phyloP scores from a whole-genome alignment of 2,797 vertebrate species.

The Chelidonichthys spinosus region DNA sequence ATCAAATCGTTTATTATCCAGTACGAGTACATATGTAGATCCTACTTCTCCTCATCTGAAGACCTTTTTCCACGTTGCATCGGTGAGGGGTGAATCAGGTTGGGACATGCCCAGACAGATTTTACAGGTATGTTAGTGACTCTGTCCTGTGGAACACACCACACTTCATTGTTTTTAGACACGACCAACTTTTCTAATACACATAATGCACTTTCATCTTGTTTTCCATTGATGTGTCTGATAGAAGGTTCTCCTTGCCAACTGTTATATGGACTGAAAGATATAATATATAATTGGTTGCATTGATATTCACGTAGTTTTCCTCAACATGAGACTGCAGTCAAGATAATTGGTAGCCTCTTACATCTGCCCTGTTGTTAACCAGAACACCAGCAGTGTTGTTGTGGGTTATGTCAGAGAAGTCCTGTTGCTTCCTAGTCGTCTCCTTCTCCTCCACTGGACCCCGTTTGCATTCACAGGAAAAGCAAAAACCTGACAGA shows the following conservation, averaged over 20 bases:
- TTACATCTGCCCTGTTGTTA: background rate
- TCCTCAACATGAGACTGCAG: background rate
- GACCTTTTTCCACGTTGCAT: slow-evolving; percentile 17
- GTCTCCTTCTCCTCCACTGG: slow-evolving; percentile 28
- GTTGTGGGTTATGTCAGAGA: slow-evolving; percentile 1
- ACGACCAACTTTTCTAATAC: background rate
- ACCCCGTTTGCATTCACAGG: slow-evolving; percentile 15
- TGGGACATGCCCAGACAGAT: slow-evolving; percentile 47
- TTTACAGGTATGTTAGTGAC: slow-evolving; percentile 45
- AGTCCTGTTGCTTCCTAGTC: slow-evolving; percentile 19
- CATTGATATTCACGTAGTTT: background rate
- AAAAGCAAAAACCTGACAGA: background rate
- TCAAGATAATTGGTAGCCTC: background rate
- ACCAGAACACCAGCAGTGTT: background rate
- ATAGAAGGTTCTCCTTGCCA: background rate
- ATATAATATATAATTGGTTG: background rate
- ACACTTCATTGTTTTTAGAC: background rate
- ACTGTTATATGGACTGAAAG: background rate
- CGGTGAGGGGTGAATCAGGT: slow-evolving; percentile 17
- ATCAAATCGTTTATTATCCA: background rate
- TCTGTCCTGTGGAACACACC: slow-evolving; percentile 9
- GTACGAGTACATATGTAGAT: background rate
- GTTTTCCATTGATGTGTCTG: background rate
- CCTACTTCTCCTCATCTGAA: background rate
- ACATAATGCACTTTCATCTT: background rate